Evolutionary conservation across 2,113 vertebrate genomes (phyloP).

Genomic region (Polyodon spathula): DNA sequence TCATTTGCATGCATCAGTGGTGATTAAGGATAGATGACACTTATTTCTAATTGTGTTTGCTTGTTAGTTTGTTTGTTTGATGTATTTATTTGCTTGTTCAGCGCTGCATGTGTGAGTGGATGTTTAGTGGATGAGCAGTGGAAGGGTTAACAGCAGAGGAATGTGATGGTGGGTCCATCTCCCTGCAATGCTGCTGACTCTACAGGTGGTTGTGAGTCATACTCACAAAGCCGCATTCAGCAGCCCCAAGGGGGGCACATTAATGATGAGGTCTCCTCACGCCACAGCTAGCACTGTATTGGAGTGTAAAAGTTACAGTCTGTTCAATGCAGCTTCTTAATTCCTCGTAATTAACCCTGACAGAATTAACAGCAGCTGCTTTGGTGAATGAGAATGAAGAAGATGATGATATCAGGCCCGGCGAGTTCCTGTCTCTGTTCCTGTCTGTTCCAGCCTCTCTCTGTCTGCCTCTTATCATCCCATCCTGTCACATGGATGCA

Average conservation of each 20-base stretch:
- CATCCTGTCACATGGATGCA: background rate
- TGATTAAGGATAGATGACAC: too few relatives aligned
- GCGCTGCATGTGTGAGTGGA: background rate
- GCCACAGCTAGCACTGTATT: constrained; percentile 46
- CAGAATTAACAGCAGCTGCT: constrained; percentile 42
- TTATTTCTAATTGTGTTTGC: too few relatives aligned
- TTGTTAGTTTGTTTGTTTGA: too few relatives aligned
- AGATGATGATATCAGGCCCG: constrained; percentile 35
- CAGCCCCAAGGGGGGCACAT: constrained; percentile 48
- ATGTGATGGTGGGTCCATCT: constrained; percentile 37
- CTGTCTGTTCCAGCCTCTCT: background rate
- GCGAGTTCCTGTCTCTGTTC: constrained; percentile 25
- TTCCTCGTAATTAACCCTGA: constrained; percentile 58
- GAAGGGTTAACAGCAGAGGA: constrained; percentile 21
- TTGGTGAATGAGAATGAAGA: constrained; percentile 40
- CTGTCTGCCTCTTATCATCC: background rate
- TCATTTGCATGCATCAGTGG: too few relatives aligned
- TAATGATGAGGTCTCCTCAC: constrained; percentile 55
- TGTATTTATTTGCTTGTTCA: background rate
- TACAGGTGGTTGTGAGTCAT: constrained; percentile 44
- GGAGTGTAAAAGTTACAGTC: constrained; percentile 52
- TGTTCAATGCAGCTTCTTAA: constrained; percentile 53
- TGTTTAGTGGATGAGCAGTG: background rate
- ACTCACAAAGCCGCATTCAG: constrained; percentile 32
- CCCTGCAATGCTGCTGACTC: constrained; percentile 40